Conservation (phyloP, 2,888 invertebrate species). For the Therioaphis trifolii region DNA sequence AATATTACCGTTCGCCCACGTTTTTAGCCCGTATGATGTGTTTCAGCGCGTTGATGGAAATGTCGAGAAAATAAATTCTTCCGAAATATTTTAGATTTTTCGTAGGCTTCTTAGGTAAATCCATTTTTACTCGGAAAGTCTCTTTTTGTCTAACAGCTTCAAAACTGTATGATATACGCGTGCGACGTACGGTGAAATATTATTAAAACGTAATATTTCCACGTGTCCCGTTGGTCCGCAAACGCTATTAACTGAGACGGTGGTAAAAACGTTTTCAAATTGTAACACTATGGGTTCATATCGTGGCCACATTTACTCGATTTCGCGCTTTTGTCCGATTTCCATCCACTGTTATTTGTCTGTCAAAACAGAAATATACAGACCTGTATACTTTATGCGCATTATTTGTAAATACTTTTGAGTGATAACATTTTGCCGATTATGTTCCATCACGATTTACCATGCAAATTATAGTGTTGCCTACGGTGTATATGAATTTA, state of each 20-base stretch:
- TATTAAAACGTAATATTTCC: too few relatives aligned
- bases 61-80: conserved; percentile 24
- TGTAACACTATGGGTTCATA: not conserved
- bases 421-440: too few relatives aligned
- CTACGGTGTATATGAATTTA: too few relatives aligned
- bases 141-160: not conserved
- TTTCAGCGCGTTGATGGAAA: conserved; percentile 38
- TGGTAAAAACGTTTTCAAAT: not conserved
- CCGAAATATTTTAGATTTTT: conserved; percentile 37
- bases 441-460: too few relatives aligned
- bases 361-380: too few relatives aligned
- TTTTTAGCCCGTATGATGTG: conserved; percentile 48
- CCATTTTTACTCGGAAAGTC: not conserved
- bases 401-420: too few relatives aligned
- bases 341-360: not conserved
- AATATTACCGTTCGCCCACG: conserved; percentile 50
- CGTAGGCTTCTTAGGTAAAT: not conserved
- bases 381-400: too few relatives aligned
- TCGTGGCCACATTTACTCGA: not conserved
- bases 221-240: too few relatives aligned
- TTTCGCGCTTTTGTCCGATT: not conserved
- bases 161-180: not conserved
- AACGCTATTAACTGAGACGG: not conserved
- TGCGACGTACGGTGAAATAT: too few relatives aligned
- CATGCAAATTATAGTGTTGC: too few relatives aligned